phyloP scores from a whole-genome alignment of 2,797 vertebrate species.

The Tapirus indicus region DNA sequence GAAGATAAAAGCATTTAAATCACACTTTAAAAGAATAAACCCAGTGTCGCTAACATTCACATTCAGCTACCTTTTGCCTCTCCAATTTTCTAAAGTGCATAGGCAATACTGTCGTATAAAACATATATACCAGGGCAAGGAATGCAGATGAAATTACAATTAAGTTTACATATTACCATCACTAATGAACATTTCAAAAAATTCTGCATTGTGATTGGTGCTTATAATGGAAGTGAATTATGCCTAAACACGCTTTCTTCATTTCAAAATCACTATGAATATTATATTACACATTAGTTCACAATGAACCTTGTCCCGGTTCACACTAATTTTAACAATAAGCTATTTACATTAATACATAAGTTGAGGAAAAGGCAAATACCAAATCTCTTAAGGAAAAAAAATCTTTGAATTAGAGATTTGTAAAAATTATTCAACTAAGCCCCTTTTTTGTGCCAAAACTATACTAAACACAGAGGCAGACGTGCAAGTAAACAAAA shows the following conservation, averaged over 20 bases:
- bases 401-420: not conserved
- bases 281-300: not conserved
- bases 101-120: not conserved
- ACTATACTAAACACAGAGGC: not conserved
- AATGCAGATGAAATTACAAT: not conserved
- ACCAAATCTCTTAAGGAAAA: not conserved
- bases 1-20: not conserved
- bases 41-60: not conserved
- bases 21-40: slow-evolving; percentile 28
- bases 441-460: not conserved
- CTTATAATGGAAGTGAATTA: not conserved
- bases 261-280: slow-evolving; percentile 50
- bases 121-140: not conserved
- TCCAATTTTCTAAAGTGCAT: not conserved
- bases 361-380: slow-evolving; percentile 27
- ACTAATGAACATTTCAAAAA: slow-evolving; percentile 1
- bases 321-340: not conserved
- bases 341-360: not conserved
- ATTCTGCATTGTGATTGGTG: not conserved
- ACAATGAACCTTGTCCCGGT: not conserved
- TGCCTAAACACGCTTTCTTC: not conserved
- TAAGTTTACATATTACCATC: not conserved
- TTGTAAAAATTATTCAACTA: slow-evolving; percentile 13
- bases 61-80: not conserved
- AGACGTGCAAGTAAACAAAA: not conserved